Evolutionary conservation across 2,888 invertebrate genomes (phyloP).

Genomic region (Synanthedon vespiformis): DNA sequence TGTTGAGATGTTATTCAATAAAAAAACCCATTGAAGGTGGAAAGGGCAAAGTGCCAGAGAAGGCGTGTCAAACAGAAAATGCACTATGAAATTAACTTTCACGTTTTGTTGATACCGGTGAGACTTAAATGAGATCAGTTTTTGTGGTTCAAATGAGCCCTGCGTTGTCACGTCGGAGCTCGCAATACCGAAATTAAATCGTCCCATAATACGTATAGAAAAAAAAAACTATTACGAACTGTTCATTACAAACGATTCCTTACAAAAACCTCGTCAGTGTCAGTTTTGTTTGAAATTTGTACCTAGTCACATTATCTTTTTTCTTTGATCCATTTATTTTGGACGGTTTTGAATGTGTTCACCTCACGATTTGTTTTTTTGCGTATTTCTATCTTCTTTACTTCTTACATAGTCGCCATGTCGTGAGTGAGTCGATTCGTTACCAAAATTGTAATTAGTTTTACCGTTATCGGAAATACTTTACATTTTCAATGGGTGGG

Average conservation of each 20-base stretch:
- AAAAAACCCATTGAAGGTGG: slow-evolving; percentile 45
- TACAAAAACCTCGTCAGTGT: slow-evolving; percentile 6
- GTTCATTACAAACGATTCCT: slow-evolving; percentile 6
- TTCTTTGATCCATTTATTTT: slow-evolving; percentile 25
- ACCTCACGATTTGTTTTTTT: slow-evolving; percentile 54
- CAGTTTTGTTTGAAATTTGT: slow-evolving; percentile 19
- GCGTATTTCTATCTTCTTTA: slow-evolving; percentile 30
- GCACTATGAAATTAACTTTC: slow-evolving; percentile 66
- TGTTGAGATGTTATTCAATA: slow-evolving; percentile 12
- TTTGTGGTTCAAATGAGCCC: slow-evolving; percentile 31
- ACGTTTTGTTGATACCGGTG: slow-evolving; percentile 56
- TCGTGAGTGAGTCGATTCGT: slow-evolving; percentile 58
- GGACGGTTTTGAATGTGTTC: slow-evolving; percentile 38
- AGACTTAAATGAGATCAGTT: slow-evolving; percentile 57
- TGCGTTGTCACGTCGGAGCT: slow-evolving; percentile 36
- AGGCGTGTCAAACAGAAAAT: slow-evolving; percentile 59
- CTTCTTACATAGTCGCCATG: slow-evolving; percentile 29
- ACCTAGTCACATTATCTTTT: slow-evolving; percentile 28
- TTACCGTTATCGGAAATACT: slow-evolving; percentile 48
- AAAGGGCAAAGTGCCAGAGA: slow-evolving; percentile 55
- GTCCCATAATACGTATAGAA: slow-evolving; percentile 15
- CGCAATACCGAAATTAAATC: slow-evolving; percentile 37
- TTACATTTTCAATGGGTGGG: slow-evolving; percentile 48
- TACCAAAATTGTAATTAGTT: slow-evolving; percentile 58
- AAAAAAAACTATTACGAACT: slow-evolving; percentile 13